Evolutionary conservation across 92 coral and sea anemone genomes (phyloP).

Genomic region (Chrysogorgia sp.): DNA sequence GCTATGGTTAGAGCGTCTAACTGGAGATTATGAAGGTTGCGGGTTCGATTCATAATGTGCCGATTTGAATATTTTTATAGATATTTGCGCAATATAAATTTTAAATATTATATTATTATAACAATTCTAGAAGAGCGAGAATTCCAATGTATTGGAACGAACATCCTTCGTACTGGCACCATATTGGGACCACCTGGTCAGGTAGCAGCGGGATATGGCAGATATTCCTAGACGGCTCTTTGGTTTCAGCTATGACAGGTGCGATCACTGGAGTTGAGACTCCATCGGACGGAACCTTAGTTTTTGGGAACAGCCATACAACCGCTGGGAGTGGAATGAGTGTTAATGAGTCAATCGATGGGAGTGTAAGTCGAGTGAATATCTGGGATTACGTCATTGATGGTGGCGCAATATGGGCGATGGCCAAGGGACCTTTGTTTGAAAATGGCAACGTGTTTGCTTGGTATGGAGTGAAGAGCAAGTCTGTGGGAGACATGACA

Average conservation of each 20-base stretch:
- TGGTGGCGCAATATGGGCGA: background rate
- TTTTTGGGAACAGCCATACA: background rate
- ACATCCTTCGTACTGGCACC: slow-evolving; percentile 14
- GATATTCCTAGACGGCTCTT: slow-evolving; percentile 18
- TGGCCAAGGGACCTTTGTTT: slow-evolving; percentile 17
- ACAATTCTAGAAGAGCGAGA: background rate
- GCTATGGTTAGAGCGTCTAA: too few species aligned
- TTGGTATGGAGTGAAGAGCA: slow-evolving; percentile 15
- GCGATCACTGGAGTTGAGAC: background rate
- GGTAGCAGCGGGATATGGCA: background rate
- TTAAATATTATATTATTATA: too few species aligned
- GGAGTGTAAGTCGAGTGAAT: slow-evolving; percentile 1
- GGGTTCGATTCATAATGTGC: too few species aligned
- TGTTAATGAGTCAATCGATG: background rate
- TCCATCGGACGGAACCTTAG: slow-evolving; percentile 1
- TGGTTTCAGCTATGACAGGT: slow-evolving; percentile 19
- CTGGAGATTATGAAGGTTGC: too few species aligned
- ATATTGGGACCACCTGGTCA: slow-evolving; percentile 7
- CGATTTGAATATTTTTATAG: too few species aligned
- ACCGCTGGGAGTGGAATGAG: background rate
- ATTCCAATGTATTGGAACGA: slow-evolving; percentile 26
- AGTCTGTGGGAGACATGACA: background rate
- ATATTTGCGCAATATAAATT: too few species aligned
- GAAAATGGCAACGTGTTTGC: slow-evolving; percentile 25
- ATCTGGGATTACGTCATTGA: slow-evolving; percentile 18